Conservation (phyloP, 2,113 vertebrate species). For the rat (Rattus norvegicus) region GRCr8 NC_086037.1:12038501-12039000, state of each 20-base stretch:
- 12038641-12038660: not conserved
- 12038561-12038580: not conserved
- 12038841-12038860: not conserved
- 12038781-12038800: not conserved
- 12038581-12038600: not conserved
- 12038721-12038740: not conserved
- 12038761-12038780: not conserved
- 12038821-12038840: not conserved
- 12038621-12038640: not conserved
- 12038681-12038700: not conserved
- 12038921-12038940: not conserved
- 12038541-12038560: not conserved
- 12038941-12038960: not conserved
- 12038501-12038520: no score
- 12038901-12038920: not conserved
- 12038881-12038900: not conserved
- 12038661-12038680: no score
- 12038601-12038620: not conserved
- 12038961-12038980: not conserved
- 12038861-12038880: not conserved
- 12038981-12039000: slow-evolving; percentile 6
- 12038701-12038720: not conserved
- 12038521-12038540: not conserved
- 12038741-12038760: not conserved
- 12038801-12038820: not conserved